These are phyloP conservation scores for Tetraneura akinire DNA, from an alignment of 1,140 invertebrate genomes.

Conservation along the genomic window DNA sequence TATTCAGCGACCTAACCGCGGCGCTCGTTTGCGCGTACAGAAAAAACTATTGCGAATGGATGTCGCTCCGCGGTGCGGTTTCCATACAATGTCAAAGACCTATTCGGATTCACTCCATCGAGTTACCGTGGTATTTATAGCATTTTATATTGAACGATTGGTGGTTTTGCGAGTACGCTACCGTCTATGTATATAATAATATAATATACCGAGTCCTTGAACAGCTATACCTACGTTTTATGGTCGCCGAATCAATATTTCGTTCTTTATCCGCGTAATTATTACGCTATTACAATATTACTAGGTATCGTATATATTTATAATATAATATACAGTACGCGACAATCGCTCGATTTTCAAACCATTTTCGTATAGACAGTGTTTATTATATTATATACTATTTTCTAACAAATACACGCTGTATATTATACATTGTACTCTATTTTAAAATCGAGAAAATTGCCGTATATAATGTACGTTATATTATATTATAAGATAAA, in stretches of 20 bases:
- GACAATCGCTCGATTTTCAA: conserved; percentile 1
- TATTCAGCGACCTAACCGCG: neutral
- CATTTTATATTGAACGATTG: neutral
- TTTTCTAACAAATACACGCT: no score
- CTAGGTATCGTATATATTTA: no score
- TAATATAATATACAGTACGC: no score
- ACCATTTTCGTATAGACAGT: no score
- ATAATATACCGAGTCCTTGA: neutral
- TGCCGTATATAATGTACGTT: no score
- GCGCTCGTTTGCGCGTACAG: conserved; percentile 2
- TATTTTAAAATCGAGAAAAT: no score
- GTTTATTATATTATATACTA: no score
- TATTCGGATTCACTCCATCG: conserved; percentile 34
- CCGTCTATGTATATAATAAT: no score
- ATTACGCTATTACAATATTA: no score
- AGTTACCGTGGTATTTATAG: neutral
- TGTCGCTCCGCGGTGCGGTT: conserved; percentile 22
- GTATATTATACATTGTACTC: no score
- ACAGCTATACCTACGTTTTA: neutral
- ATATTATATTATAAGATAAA: no score
- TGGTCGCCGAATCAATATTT: neutral
- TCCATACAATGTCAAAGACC: conserved; percentile 36
- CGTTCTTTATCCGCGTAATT: neutral
- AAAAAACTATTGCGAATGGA: conserved; percentile 1
- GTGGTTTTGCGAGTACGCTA: no score